Evolutionary conservation across 2,888 invertebrate species (phyloP).

Genomic region (Bursaphelenchus okinawaensis): DNA sequence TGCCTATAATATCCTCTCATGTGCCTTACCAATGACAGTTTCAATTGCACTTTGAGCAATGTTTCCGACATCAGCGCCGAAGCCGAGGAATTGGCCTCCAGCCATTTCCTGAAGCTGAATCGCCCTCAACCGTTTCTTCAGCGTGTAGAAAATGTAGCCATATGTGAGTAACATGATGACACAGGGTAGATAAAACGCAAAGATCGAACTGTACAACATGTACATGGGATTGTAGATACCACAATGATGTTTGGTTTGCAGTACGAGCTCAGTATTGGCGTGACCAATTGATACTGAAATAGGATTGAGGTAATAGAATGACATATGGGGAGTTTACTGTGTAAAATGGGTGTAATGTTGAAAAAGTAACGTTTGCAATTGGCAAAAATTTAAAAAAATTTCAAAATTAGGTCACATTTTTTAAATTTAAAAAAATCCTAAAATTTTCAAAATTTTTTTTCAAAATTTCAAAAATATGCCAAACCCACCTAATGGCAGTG

Average conservation of each 20-base stretch:
- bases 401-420: too few species aligned
- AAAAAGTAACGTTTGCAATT: too few species aligned
- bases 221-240: conserved; percentile 54
- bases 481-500: conserved; percentile 46
- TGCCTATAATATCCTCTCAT: not conserved
- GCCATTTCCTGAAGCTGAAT: conserved; percentile 57
- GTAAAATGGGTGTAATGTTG: too few species aligned
- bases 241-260: conserved; percentile 51
- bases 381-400: too few species aligned
- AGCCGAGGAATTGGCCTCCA: conserved; percentile 54
- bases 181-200: conserved; percentile 62
- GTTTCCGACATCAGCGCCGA: conserved; percentile 56
- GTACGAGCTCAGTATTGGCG: conserved; percentile 38
- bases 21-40: conserved; percentile 44
- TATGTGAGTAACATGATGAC: conserved; percentile 62
- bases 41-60: conserved; percentile 56
- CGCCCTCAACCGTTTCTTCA: conserved; percentile 57
- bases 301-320: too few species aligned
- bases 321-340: too few species aligned
- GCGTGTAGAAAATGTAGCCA: conserved; percentile 57
- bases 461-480: too few species aligned
- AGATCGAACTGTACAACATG: conserved; percentile 55
- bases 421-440: too few species aligned
- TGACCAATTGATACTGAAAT: conserved; percentile 47
- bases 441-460: too few species aligned